Conservation (phyloP, 1,140 invertebrate genomes). For the Drosophila trapezifrons region DNA sequence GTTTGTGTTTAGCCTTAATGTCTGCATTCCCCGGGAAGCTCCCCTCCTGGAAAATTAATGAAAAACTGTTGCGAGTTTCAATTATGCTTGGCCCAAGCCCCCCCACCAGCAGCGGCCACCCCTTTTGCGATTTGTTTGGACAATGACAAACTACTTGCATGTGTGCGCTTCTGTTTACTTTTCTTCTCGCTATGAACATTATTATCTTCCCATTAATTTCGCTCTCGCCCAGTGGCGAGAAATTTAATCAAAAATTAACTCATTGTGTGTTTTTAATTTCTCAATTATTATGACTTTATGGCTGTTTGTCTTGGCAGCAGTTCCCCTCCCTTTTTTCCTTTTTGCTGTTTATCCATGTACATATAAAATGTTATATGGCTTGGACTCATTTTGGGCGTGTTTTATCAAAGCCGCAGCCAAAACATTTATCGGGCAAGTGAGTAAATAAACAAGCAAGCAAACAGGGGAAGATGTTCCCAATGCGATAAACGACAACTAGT, state of each 20-base stretch:
- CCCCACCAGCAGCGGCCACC: background rate
- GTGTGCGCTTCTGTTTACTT: conserved; percentile 34
- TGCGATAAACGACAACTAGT: conserved; percentile 35
- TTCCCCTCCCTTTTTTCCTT: conserved; percentile 30
- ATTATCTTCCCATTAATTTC: conserved; percentile 63
- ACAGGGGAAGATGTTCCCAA: conserved; percentile 24
- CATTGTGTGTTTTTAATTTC: conserved; percentile 72
- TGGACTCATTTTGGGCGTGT: conserved; percentile 43
- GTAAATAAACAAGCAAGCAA: conserved; percentile 26
- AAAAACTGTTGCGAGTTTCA: conserved; percentile 50
- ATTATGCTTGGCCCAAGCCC: conserved; percentile 32
- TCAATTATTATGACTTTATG: conserved; percentile 73
- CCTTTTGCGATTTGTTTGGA: conserved; percentile 30
- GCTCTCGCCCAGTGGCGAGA: conserved; percentile 33
- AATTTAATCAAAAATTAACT: conserved; percentile 64
- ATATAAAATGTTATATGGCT: conserved; percentile 31
- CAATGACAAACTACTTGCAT: conserved; percentile 65
- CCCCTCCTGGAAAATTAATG: conserved; percentile 51
- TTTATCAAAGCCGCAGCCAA: conserved; percentile 60
- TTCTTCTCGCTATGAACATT: conserved; percentile 45
- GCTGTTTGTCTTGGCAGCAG: conserved; percentile 63
- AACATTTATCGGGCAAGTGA: conserved; percentile 37
- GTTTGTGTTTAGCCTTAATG: conserved; percentile 55
- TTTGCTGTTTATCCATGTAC: conserved; percentile 10
- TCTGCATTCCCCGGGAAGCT: conserved; percentile 9